Conservation (phyloP, 2,113 vertebrate species). For the Rhizomys pruinosus region DNA sequence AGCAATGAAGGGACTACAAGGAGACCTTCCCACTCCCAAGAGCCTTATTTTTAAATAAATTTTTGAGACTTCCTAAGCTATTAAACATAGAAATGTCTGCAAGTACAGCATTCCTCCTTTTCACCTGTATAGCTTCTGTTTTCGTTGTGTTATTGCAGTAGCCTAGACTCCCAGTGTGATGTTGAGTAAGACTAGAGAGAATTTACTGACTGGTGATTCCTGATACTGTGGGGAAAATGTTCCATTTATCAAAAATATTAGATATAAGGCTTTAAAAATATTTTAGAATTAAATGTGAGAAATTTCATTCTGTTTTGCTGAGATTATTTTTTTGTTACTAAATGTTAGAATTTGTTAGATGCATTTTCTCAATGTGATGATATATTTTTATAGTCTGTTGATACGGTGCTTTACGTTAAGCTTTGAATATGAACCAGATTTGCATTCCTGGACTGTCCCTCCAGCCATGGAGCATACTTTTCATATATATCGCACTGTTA, state of each 20-base stretch:
- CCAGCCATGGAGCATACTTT: not conserved
- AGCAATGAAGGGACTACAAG: too few species aligned
- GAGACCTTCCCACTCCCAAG: too few species aligned
- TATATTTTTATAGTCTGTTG: not conserved
- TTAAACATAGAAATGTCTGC: not conserved
- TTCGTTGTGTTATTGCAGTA: not conserved
- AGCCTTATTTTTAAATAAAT: too few species aligned
- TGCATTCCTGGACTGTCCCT: not conserved
- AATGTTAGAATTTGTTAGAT: constrained; percentile 8
- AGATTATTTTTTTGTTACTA: not conserved
- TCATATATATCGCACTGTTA: constrained; percentile 17
- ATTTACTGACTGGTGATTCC: not conserved
- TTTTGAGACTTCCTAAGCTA: constrained; percentile 7
- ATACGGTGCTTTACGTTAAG: not conserved
- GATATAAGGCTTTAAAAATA: not conserved
- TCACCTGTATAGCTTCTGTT: not conserved
- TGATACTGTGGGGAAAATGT: too few species aligned
- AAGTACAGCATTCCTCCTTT: constrained; percentile 25
- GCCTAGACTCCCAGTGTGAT: not conserved
- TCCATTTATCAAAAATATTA: constrained; percentile 8
- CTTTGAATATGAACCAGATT: constrained; percentile 25
- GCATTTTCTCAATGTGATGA: not conserved
- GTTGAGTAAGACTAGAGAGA: not conserved
- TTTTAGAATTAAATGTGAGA: constrained; percentile 17
- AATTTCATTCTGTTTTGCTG: constrained; percentile 1